Evolutionary conservation across 1,140 invertebrate genomes (phyloP), one percentile per base, ranked within the genome.

Genomic region (Zaprionus camerounensis): DNA sequence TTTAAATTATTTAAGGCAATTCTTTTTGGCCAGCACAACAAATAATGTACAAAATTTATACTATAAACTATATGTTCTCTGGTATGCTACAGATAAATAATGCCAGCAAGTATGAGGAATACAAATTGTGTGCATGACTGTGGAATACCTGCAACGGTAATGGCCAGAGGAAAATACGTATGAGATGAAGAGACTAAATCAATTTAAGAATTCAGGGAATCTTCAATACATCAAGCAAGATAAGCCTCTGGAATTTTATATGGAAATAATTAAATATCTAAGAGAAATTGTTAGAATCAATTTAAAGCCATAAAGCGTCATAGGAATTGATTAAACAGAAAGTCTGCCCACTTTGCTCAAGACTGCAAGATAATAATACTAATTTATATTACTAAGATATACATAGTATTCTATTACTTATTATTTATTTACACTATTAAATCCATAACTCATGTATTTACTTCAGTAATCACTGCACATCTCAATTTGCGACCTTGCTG

Each of bases 1-100:
- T 87, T 83, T 17, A 76, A 74, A 86, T 82, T 68, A 72, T 86
- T 83, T 73, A 65, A 76, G 73, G 41, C 79, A 61, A 72, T 74
- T 72, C 58, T 53, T 69, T 61, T 56, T 65, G 24, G 62, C 67
- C 75, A 77, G 53, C 28, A 22, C 53, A 65, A 67, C 61, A 58
- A 72, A 79, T 58, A 71, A 51, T 49, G 53, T 46, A 76, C 74
- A 62, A 56, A 34, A 26, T 56, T 68, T 71, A 63, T 68, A 80
- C 59, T 81, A 67, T 55, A 46, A 49, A 63, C 58, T 46, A n/a
- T 46, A 46, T 46, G 41, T 46, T 46, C n/a, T 46, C n/a, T 46
- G 38, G 44, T 41, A 69, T 68, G 26, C 28, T 24, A n/a, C 12
- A 71, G 73, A 58, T 65, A 65, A 71, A 71, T 70, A 71, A 66